These are phyloP conservation scores for Puma concolor DNA, from an alignment of 2,113 vertebrate genomes.

Conservation along the genomic window DNA sequence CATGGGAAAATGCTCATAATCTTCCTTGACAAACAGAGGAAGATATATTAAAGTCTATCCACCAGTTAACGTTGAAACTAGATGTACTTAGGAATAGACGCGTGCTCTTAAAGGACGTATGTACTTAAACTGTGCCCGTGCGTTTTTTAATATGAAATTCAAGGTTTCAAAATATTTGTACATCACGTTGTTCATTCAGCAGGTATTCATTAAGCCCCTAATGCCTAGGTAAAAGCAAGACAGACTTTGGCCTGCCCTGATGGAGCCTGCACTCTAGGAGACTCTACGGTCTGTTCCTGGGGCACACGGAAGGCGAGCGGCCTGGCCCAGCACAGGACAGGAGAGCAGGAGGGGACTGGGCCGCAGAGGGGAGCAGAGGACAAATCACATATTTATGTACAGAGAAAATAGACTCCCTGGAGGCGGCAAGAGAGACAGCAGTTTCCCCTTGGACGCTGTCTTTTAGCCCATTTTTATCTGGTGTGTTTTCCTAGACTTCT, in stretches of 20 bases:
- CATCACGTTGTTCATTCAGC: not conserved
- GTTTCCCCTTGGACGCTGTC: not conserved
- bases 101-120: not conserved
- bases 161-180: not conserved
- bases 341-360: accelerated
- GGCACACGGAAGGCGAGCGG: accelerated
- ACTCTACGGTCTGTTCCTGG: accelerated
- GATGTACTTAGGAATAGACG: not conserved
- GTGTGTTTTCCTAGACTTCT: not conserved
- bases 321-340: not conserved
- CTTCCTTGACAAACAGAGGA: not conserved
- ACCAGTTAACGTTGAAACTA: not conserved
- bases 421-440: not conserved
- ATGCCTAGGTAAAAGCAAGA: not conserved
- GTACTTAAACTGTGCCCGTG: not conserved
- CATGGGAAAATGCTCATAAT: not conserved
- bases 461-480: not conserved
- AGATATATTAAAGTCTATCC: not conserved
- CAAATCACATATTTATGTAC: not conserved
- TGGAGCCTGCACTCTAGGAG: not conserved
- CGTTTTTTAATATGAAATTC: not conserved
- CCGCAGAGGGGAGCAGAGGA: too few species aligned
- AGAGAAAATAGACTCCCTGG: accelerated
- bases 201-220: not conserved
- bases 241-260: not conserved